phyloP scores from a whole-genome alignment of 1,140 invertebrate species.

The Eufriesea mexicana region DNA sequence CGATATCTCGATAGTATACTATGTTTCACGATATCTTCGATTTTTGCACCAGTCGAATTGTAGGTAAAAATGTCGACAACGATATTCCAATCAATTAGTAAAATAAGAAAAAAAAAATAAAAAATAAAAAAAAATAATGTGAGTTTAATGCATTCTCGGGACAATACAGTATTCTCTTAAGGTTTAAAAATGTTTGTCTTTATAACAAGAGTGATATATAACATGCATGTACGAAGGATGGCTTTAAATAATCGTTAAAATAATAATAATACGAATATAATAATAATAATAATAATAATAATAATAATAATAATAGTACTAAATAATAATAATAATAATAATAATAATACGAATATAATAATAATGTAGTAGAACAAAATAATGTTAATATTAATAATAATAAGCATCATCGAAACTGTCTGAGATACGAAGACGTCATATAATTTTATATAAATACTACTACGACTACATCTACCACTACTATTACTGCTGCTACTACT shows the following conservation, averaged over 20 bases:
- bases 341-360: conserved; percentile 32
- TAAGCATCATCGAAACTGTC: not conserved
- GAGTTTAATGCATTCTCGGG: conserved; percentile 38
- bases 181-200: conserved; percentile 20
- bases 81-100: conserved; percentile 15
- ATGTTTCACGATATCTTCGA: not conserved
- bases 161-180: conserved; percentile 26
- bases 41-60: not conserved
- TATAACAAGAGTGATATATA: conserved; percentile 29
- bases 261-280: conserved; percentile 38
- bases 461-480: not conserved
- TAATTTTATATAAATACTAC: conserved; percentile 60
- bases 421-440: not conserved
- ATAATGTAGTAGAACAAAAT: conserved; percentile 34
- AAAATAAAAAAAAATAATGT: no score
- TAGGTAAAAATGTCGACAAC: not conserved
- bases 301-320: conserved; percentile 35
- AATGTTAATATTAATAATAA: conserved; percentile 28
- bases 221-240: conserved; percentile 28
- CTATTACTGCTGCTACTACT: no score
- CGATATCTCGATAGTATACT: not conserved
- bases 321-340: conserved; percentile 56
- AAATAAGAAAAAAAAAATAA: conserved; percentile 40
- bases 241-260: conserved; percentile 59
- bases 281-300: conserved; percentile 26